Conservation (phyloP, 1,140 invertebrate species). For the Aradophagus sp. region DNA sequence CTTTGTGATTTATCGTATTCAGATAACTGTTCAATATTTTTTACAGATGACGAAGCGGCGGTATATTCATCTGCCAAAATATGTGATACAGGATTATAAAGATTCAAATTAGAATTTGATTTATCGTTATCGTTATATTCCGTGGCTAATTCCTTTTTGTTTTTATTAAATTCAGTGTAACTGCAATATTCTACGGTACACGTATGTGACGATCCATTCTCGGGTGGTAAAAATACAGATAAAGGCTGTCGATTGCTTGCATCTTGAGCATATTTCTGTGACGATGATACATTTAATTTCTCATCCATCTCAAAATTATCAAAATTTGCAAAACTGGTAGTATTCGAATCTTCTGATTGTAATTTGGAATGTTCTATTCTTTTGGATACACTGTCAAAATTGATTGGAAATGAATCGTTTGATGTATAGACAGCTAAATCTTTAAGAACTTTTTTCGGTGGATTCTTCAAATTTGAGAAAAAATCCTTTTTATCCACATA, state of each 20-base stretch:
- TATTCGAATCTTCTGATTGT: conserved; percentile 40
- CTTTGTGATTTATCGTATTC: conserved; percentile 65
- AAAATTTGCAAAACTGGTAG: conserved; percentile 69
- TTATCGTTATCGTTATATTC: conserved; percentile 61
- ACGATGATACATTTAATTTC: conserved; percentile 69
- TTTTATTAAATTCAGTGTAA: conserved; percentile 12
- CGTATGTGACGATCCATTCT: conserved; percentile 68
- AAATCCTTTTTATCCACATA: conserved; percentile 96
- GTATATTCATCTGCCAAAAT: conserved; percentile 59
- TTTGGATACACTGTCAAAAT: conserved; percentile 65
- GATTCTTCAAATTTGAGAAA: conserved; percentile 94
- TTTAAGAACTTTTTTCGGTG: conserved; percentile 91
- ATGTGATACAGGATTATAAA: too few relatives aligned
- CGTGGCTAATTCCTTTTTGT: conserved; percentile 31
- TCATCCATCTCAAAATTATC: conserved; percentile 69
- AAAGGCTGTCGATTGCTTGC: too few relatives aligned
- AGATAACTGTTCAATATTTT: conserved; percentile 18
- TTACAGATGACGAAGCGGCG: conserved; percentile 61
- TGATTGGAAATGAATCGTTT: conserved; percentile 68
- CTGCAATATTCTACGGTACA: conserved; percentile 20
- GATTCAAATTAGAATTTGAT: conserved; percentile 70
- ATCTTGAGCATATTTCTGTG: too few relatives aligned
- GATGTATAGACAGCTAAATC: conserved; percentile 79
- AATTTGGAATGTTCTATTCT: conserved; percentile 59
- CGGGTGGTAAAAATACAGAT: conserved; percentile 81